These are phyloP conservation scores for Polydrusus tereticollis DNA, from an alignment of 2,888 invertebrate species.

Conservation along the genomic window DNA sequence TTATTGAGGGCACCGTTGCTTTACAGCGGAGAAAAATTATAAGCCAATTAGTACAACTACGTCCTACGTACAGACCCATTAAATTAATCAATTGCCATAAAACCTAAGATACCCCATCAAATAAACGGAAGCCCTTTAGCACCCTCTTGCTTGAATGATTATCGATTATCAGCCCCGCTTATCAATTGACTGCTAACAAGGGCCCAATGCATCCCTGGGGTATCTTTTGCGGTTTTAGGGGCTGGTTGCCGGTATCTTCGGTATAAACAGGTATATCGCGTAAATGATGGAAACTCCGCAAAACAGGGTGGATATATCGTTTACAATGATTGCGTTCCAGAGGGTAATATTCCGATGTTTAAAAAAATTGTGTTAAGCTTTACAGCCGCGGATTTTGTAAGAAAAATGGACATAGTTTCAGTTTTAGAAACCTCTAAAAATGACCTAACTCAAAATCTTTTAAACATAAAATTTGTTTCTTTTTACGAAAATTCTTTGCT, in stretches of 20 bases:
- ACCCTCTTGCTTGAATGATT: constrained; percentile 16
- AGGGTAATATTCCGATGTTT: too few relatives aligned
- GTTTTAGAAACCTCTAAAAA: too few relatives aligned
- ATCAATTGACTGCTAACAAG: constrained; percentile 23
- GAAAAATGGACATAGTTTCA: too few relatives aligned
- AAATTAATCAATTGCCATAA: not conserved
- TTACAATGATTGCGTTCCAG: too few relatives aligned
- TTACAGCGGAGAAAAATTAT: too few relatives aligned
- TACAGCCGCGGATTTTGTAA: too few relatives aligned
- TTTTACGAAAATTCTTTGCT: too few relatives aligned
- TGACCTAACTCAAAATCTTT: too few relatives aligned
- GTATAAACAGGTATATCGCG: constrained; percentile 9
- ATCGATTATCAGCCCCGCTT: constrained; percentile 17
- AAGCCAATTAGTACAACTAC: too few relatives aligned
- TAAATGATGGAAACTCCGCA: not conserved
- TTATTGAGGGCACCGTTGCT: too few relatives aligned
- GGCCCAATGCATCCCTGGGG: constrained; percentile 13
- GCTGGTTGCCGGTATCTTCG: not conserved
- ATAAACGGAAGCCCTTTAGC: constrained; percentile 2
- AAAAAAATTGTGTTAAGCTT: too few relatives aligned
- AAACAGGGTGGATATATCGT: not conserved
- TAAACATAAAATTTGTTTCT: too few relatives aligned
- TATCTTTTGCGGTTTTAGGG: constrained; percentile 16
- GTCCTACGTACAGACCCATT: not conserved
- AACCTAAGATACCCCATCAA: not conserved